Conservation (phyloP, 2,113 vertebrate species). For the Tinamus guttatus region DNA sequence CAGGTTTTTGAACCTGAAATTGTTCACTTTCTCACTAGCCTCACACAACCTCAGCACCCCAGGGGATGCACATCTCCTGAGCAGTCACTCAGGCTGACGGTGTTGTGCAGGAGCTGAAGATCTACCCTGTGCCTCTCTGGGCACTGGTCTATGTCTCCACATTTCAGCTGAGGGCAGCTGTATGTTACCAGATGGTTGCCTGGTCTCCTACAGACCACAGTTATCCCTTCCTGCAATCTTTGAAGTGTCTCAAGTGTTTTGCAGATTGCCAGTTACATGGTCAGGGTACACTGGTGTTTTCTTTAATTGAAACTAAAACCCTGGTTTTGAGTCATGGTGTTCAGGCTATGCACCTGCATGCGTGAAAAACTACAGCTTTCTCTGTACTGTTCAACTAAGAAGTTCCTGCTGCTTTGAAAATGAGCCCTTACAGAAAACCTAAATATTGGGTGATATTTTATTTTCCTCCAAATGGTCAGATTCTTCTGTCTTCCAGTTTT, state of each 20-base stretch:
- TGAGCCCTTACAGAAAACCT: background rate
- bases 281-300: background rate
- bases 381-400: background rate
- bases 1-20: background rate
- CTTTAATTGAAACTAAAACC: background rate
- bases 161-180: background rate
- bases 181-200: background rate
- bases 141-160: background rate
- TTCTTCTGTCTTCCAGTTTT: background rate
- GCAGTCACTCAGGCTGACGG: fast-evolving
- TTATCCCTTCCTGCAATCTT: background rate
- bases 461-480: background rate
- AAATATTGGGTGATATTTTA: background rate
- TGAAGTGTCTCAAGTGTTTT: background rate
- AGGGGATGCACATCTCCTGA: fast-evolving
- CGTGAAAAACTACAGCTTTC: background rate
- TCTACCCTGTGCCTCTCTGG: background rate
- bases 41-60: background rate
- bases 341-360: background rate
- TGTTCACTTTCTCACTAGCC: background rate
- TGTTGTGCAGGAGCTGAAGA: background rate
- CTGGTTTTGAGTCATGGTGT: background rate
- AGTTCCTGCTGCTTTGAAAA: background rate
- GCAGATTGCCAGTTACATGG: background rate
- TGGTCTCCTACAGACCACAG: background rate